Evolutionary conservation across 1,140 invertebrate genomes (phyloP).

Genomic region (Plodia interpunctella): DNA sequence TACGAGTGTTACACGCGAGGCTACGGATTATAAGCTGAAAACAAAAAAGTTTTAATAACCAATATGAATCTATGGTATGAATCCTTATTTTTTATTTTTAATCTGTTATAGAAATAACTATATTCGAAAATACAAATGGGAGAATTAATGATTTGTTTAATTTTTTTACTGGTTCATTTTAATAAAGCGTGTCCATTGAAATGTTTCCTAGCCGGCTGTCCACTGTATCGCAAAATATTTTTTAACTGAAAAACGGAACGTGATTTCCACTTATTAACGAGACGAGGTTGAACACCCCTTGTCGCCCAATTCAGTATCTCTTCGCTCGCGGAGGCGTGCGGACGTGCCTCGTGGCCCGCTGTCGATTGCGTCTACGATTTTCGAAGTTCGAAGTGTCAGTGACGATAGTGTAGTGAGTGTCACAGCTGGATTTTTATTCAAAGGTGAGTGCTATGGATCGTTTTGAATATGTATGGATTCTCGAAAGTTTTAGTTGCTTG

Average conservation of each 20-base stretch:
- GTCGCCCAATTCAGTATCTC: neutral
- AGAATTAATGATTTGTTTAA: too few species aligned
- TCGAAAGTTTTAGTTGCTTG: too few species aligned
- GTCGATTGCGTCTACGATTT: neutral
- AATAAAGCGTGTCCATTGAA: too few species aligned
- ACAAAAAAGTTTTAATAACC: too few species aligned
- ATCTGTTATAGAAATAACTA: too few species aligned
- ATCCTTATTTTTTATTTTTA: too few species aligned
- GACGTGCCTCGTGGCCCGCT: neutral
- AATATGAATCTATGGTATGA: too few species aligned
- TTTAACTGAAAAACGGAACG: neutral
- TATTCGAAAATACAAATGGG: too few species aligned
- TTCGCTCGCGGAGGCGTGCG: neutral
- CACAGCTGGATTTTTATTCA: slow-evolving; percentile 3
- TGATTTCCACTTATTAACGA: neutral
- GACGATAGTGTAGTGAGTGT: slow-evolving; percentile 1
- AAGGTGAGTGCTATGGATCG: neutral
- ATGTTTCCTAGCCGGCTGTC: neutral
- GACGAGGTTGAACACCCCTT: neutral
- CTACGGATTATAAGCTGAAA: too few species aligned
- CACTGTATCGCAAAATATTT: neutral
- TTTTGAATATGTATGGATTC: too few species aligned
- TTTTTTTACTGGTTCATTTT: too few species aligned
- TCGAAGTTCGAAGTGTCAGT: slow-evolving; percentile 3
- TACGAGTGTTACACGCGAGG: too few species aligned